Base-by-base conservation (phyloP, 1,140 invertebrate species). In the Anoplolepis gracilipes region DNA sequence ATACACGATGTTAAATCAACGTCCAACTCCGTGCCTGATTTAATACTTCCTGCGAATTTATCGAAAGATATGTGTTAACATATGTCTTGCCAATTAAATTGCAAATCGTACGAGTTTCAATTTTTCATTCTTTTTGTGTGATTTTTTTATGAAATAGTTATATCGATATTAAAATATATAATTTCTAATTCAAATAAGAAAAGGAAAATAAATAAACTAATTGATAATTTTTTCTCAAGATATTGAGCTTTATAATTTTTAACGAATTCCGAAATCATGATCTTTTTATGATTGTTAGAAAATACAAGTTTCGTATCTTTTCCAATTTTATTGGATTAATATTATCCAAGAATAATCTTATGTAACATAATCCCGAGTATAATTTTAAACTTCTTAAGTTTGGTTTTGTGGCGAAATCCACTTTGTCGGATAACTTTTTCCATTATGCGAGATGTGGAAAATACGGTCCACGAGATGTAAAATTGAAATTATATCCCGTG, bases 401-500 rank as follows among this genome's bases (percentile, higher is more conserved):
- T 28, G 78, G 19, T 73, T 82, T 73, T 42, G 19, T 53, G 36
- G 13, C 25, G 13, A 82, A 73, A 82, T 82, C 53, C 28, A 82
- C 36, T 82, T 82, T 61, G 78, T 33, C 28, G 67, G 42, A 46
- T 73, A 82, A 82, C 78, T 82, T 82, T 82, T 82, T 82, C 78
- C 78, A 82, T 82, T 82, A 82, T 82, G 67, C 78, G 78, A 42
- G 25, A 81, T 81, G 25, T 59, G 67, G 78, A 73, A 72, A 73
- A 73, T 72, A 55, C 67, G 67, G 67, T 73, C n/a, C 78, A 25
- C 67, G 36, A 59, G 67, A 82, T 82, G 67, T 82, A 82, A 82
- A 82, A 82, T 42, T 82, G 78, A 46, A 82, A 82, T 82, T 72
- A 81, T 72, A 59, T 72, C 49, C 67, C 78, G 55, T n/a, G 67